Evolutionary conservation across 2,888 invertebrate species (phyloP), one percentile per base, ranked within the genome.

Genomic region (Nycteola revayana): DNA sequence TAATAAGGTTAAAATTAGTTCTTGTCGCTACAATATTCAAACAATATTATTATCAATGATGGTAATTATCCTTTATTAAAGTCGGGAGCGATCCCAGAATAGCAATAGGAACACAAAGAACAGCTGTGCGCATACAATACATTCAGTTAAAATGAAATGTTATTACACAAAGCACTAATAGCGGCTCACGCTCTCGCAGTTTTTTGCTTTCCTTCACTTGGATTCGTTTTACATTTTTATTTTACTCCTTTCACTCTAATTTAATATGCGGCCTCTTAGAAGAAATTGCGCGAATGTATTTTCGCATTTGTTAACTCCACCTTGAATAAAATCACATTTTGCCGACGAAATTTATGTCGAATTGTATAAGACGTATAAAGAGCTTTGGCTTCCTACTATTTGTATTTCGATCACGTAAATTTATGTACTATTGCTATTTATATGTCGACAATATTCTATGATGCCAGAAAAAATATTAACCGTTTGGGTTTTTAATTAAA

Each of bases 241-340:
- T 79, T 79, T 66, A 77, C 75, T 76, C 73, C 74, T 80, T 80
- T 79, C 70, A 73, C 66, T 77, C 66, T 81, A 82, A 82, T 81
- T 81, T 80, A 79, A 82, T 80, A 82, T 79, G 76, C 75, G 66
- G 74, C 72, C 69, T 71, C 66, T 69, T 66, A 66, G 66, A 75
- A 75, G 73, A 71, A 80, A 78, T 75, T 74, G 68, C 70, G 67
- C 63, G 69, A 72, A 75, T 79, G 73, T 72, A 76, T 77, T 77
- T 76, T 72, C 66, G 63, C 72, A 71, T 76, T 77, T 75, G 69
- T 74, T 74, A 75, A 75, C 69, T 73, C 58, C 50, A 65, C 65
- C 61, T 67, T 75, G 66, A 74, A 73, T 73, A 62, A 72, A 75
- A 73, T 69, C 66, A 46, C 68, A 71, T 71, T 73, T 72, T 60